These are phyloP conservation scores for Petrocephalus zakoni DNA, from an alignment of 2,113 vertebrate genomes.

Conservation along the genomic window DNA sequence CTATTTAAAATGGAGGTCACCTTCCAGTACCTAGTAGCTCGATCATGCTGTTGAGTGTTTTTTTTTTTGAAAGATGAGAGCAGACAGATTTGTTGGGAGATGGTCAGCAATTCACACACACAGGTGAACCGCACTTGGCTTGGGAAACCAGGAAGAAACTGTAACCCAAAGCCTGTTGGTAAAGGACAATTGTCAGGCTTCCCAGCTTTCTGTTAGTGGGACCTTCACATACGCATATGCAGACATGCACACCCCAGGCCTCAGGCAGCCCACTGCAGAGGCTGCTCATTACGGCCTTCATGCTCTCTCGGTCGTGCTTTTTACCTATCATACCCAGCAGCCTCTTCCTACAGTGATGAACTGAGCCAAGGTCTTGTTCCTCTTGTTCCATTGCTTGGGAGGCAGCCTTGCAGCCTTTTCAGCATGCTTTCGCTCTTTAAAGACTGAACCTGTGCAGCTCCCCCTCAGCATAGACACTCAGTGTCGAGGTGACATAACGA, in stretches of 20 bases:
- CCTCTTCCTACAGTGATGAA: neutral
- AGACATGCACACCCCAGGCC: neutral
- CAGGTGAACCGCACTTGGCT: neutral
- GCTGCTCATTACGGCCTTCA: neutral
- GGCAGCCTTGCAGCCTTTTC: neutral
- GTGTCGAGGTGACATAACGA: neutral
- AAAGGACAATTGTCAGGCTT: neutral
- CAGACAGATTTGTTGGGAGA: neutral
- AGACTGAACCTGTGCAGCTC: neutral
- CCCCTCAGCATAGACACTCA: neutral
- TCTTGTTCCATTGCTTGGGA: neutral
- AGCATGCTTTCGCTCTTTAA: neutral
- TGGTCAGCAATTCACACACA: neutral
- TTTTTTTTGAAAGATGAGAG: neutral
- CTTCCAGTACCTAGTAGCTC: neutral
- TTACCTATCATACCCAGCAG: neutral
- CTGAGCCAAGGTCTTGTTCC: neutral
- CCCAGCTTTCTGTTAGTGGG: neutral
- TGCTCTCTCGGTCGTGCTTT: neutral
- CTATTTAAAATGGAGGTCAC: neutral
- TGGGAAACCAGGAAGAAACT: neutral
- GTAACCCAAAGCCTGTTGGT: neutral
- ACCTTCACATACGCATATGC: neutral
- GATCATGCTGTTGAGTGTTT: neutral
- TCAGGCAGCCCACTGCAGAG: neutral